Base-by-base conservation (phyloP, 2,113 vertebrate genomes). In the Trinectes maculatus region DNA sequence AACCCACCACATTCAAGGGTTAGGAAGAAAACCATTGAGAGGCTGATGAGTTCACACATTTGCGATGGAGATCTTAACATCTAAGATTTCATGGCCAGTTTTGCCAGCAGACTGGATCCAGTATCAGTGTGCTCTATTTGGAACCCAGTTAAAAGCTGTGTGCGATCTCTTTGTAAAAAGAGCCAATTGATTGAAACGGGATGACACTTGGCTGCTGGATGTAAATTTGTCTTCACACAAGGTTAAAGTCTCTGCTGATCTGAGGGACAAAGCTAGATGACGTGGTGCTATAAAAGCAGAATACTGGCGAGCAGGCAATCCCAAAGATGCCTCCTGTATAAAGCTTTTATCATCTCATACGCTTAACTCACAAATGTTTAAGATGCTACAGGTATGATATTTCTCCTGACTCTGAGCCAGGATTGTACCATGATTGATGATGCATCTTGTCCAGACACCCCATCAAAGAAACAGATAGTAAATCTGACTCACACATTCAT, bases 1-100 rank as follows among this genome's bases (percentile, higher is more conserved):
- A 12, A 44, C 43, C 56, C 46, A 26, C 64, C 28, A 52, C 59
- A 74, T 76, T 80, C 80, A 84, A 82, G 73, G 79, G 67, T 49
- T 34, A 70, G 65, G 77, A 70, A 64, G 73, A 83, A 59, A 66
- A 60, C 71, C 65, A 71, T 68, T 54, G 71, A 59, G 51, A 76
- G 66, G 77, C 74, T 88, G 88, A 90, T 90, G 83, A 86, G 72
- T 88, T 87, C 82, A 87, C 82, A 86, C 86, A 85, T 89, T 87
- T 89, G 71, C 73, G 51, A 37, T 66, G 76, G 52, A 79, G 75
- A 72, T 84, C 80, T 84, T 72, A 82, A 70, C 74, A 73, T 88
- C 86, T 89, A 71, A 22, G 67, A 73, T 85, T 87, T 85, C 84
- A 77, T 63, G 54, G 68, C 43, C 52, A 31, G 72, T 77, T 76